Evolutionary conservation across 2,888 invertebrate genomes (phyloP).

Genomic region (Drosophila borborema): DNA sequence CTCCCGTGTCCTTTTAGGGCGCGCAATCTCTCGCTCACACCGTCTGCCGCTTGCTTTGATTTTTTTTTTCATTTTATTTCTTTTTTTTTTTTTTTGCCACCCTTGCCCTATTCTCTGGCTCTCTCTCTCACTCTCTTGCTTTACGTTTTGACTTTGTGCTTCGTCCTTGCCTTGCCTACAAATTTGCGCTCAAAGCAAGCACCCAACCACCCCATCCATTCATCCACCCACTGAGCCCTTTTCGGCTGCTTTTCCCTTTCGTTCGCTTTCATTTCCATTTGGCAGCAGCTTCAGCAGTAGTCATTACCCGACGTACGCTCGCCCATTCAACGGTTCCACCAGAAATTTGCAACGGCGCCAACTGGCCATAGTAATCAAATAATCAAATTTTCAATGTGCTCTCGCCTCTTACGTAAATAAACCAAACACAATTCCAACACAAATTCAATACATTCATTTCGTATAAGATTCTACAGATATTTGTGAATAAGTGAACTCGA

Average conservation of each 20-base stretch:
- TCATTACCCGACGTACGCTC: constrained; percentile 30
- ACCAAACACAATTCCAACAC: constrained; percentile 8
- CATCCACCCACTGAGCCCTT: constrained; percentile 54
- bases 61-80: neutral
- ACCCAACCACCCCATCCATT: neutral
- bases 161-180: constrained; percentile 70
- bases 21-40: constrained; percentile 30
- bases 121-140: constrained; percentile 23
- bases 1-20: constrained; percentile 42
- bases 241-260: constrained; percentile 69
- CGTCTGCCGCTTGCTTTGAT: constrained; percentile 21
- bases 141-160: constrained; percentile 68
- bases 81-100: constrained; percentile 10
- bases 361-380: constrained; percentile 36
- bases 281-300: constrained; percentile 67
- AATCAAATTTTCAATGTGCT: constrained; percentile 29
- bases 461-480: neutral
- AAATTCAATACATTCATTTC: neutral
- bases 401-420: constrained; percentile 70
- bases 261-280: constrained; percentile 63
- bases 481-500: constrained; percentile 6
- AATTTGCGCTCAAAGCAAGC: constrained; percentile 61
- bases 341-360: constrained; percentile 38
- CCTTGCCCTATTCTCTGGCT: constrained; percentile 5
- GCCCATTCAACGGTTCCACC: constrained; percentile 43